Evolutionary conservation across 2,113 vertebrate genomes (phyloP), one percentile per base, ranked within the genome.

Genomic region (Turdus rufiventris): DNA sequence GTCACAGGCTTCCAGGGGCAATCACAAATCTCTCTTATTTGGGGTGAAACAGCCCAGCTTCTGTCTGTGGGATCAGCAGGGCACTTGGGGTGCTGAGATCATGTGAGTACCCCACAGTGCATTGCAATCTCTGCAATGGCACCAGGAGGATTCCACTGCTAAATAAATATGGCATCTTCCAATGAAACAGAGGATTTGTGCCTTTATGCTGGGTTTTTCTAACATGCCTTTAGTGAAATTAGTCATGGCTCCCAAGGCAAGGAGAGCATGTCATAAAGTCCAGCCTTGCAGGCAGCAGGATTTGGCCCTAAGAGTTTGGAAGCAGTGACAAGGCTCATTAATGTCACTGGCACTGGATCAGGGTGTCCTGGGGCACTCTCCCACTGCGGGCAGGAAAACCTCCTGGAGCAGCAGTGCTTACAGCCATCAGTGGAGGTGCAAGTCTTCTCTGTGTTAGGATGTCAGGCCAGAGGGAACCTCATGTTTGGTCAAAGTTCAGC

Each of bases 51-150:
- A 84, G 40, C 24, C 18, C 33, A 45, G 4, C 16, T 74, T 54
- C 34, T 77, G 6, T 70, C 56, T 36, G 26, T 63, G 53, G 47
- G 33, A 42, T 38, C 2, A 2, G 7, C 5, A 14, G 24, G 40
- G 28, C 0, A 0, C 23, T 85, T 2, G 2, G 15, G 26, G 10
- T 48, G 31, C 45, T 54, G 42, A 61, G 14, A 7, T 14, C 25
- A 26, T 18, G 29, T 0, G 0, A 67, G 28, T 28, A 67, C 7
- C 57, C 14, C 1, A 0, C 4, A 10, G 18, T 43, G 16, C 53
- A 77, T 5, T 58, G 61, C 53, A 67, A 4, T 51, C 0, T 0
- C 31, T 74, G 53, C 47, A 63, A 2, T 25, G n/a, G n/a, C 63
- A 68, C 20, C 36, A 33, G 47, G 36, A 78, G 14, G 51, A 40